Evolutionary conservation across 1,140 invertebrate species (phyloP).

Genomic region (Panagrolaimus sp.): DNA sequence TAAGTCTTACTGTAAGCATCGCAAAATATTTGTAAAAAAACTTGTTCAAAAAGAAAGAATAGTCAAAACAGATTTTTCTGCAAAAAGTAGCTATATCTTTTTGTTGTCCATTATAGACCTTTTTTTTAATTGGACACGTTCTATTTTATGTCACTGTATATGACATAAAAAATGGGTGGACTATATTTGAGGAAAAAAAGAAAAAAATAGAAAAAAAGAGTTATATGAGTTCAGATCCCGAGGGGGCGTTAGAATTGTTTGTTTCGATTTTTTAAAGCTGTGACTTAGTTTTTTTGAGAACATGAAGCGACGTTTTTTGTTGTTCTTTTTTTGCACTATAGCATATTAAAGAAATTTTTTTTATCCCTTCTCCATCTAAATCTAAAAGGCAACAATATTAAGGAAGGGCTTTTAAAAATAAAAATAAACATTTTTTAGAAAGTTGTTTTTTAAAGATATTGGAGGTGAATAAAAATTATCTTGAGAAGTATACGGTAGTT

Average conservation of each 20-base stretch:
- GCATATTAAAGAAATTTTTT: neutral
- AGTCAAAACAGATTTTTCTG: neutral
- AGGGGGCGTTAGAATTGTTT: conserved; percentile 9
- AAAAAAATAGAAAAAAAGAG: neutral
- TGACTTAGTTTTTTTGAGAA: neutral
- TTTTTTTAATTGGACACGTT: neutral
- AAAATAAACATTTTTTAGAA: neutral
- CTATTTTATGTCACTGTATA: conserved; percentile 5
- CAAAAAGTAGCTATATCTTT: too few relatives aligned
- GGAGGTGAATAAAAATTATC: too few relatives aligned
- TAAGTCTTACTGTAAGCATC: neutral
- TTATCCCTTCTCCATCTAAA: neutral
- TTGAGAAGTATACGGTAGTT: too few relatives aligned
- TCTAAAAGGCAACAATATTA: neutral
- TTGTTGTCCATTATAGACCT: neutral
- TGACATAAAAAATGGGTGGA: conserved; percentile 9
- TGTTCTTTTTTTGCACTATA: neutral
- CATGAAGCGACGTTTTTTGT: neutral
- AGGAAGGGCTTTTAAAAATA: neutral
- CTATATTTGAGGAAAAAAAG: neutral
- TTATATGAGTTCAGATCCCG: conserved; percentile 9
- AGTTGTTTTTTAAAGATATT: neutral
- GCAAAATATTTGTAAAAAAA: too few relatives aligned
- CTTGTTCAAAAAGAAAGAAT: neutral
- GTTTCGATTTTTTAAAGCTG: conserved; percentile 9